Evolutionary conservation across 1,140 invertebrate genomes (phyloP), one percentile per base, ranked within the genome.

Genomic region (Portunus trituberculatus): DNA sequence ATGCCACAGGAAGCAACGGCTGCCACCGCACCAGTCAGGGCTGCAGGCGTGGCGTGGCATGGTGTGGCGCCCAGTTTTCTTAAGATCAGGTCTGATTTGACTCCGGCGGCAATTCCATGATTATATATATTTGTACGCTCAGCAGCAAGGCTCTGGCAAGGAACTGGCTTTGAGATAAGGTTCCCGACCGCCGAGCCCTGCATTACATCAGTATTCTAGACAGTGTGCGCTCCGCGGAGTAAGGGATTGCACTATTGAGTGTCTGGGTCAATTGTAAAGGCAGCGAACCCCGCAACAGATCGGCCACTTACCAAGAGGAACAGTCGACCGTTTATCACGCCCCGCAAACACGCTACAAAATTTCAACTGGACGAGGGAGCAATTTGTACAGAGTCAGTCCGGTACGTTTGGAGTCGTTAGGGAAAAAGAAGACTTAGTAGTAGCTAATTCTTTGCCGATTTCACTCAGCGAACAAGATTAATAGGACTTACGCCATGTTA

Each of bases 261-360:
- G 67, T 76, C 67, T 76, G 20, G 67, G 67, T 76, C 67, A 76
- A 76, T 76, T 25, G 67, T n/a, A n/a, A 76, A 76, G 67, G 67
- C n/a, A 76, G 67, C 67, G 67, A 76, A n/a, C 67, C 67, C 67
- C 67, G 67, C 67, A 76, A 76, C 67, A 76, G 67, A 76, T 76
- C 67, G 25, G 20, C 67, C 67, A 76, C 67, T 76, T 76, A 76
- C 4, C 67, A n/a, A 76, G 67, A 76, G 67, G 67, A 76, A 76
- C 67, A 76, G 67, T 20, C 67, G 20, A 7, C 67, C 67, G 67
- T 76, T n/a, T n/a, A 76, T 76, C 67, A 76, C 67, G 67, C 67
- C 20, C 67, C n/a, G 67, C 20, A 76, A 76, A 76, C 67, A 76
- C 67, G 67, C 67, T 76, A n/a, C 67, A 76, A 76, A 76, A 76